phyloP scores from a whole-genome alignment of 2,888 invertebrate genomes.

The Latheticus oryzae region DNA sequence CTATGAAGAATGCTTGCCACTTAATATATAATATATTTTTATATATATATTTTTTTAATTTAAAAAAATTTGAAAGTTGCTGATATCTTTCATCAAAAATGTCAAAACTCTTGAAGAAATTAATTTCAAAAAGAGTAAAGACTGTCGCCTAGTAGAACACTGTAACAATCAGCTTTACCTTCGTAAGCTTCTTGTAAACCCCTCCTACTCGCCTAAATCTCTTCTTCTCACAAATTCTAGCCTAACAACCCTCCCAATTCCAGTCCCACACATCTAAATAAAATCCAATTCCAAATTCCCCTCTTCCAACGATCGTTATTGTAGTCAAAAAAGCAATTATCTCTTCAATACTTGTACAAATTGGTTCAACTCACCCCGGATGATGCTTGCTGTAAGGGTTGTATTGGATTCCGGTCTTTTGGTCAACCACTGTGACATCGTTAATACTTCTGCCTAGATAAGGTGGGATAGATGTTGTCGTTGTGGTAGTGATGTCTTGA shows the following conservation, averaged over 20 bases:
- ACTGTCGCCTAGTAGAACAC: too few relatives aligned
- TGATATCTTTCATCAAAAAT: too few relatives aligned
- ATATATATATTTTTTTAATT: too few relatives aligned
- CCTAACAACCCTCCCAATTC: conserved; percentile 4
- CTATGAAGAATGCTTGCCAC: too few relatives aligned
- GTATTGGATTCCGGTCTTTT: conserved; percentile 51
- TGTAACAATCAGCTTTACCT: too few relatives aligned
- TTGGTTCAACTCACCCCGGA: conserved; percentile 53
- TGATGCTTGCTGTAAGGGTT: conserved; percentile 57
- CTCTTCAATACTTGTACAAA: neutral
- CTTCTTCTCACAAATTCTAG: neutral
- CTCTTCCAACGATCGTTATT: too few relatives aligned
- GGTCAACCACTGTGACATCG: conserved; percentile 45
- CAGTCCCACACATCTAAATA: neutral
- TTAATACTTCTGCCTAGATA: conserved; percentile 8
- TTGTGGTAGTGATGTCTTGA: neutral
- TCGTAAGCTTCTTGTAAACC: too few relatives aligned
- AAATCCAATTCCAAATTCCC: conserved; percentile 8
- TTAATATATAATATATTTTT: too few relatives aligned
- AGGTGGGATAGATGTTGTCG: neutral
- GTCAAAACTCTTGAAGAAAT: too few relatives aligned
- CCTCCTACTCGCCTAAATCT: too few relatives aligned
- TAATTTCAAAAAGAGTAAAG: too few relatives aligned
- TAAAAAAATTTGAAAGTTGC: too few relatives aligned
- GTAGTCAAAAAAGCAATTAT: conserved; percentile 14